These are phyloP conservation scores for Cyprinodon tularosa DNA, from an alignment of 2,113 vertebrate species.

Conservation along the genomic window DNA sequence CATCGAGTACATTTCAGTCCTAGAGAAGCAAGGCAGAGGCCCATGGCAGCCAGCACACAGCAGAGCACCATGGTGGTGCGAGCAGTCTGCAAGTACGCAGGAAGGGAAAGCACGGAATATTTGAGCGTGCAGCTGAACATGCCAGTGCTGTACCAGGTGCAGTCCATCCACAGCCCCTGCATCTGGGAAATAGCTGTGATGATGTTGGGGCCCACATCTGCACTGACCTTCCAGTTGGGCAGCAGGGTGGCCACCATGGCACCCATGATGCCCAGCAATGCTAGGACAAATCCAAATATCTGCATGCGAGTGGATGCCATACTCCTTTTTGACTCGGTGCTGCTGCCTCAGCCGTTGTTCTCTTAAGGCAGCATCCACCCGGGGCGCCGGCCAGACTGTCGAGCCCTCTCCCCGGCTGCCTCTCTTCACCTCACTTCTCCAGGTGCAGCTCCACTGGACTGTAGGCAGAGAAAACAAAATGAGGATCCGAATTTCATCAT, in stretches of 20 bases:
- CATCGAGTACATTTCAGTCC: slow-evolving; percentile 93
- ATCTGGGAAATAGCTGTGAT: slow-evolving; percentile 90
- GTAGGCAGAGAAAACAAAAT: slow-evolving; percentile 63
- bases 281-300: slow-evolving; percentile 91
- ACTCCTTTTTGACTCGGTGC: slow-evolving; percentile 52
- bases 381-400: slow-evolving; percentile 54
- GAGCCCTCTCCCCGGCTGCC: slow-evolving; percentile 66
- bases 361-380: slow-evolving; percentile 75
- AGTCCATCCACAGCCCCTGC: slow-evolving; percentile 98
- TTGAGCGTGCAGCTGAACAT: slow-evolving; percentile 95
- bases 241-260: slow-evolving; percentile 88
- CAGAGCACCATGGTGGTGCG: slow-evolving; percentile 93
- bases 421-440: slow-evolving; percentile 52
- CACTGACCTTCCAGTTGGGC: slow-evolving; percentile 95
- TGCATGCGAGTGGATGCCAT: slow-evolving; percentile 92
- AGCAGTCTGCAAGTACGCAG: slow-evolving; percentile 89
- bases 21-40: slow-evolving; percentile 86
- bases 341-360: slow-evolving; percentile 55
- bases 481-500: slow-evolving; percentile 57
- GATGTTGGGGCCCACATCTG: slow-evolving; percentile 89
- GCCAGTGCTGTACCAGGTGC: slow-evolving; percentile 96
- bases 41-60: slow-evolving; percentile 87
- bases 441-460: slow-evolving; percentile 72
- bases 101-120: slow-evolving; percentile 88
- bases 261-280: slow-evolving; percentile 86